These are phyloP conservation scores for Atherinomorus stipes DNA, from an alignment of 2,113 vertebrate species.

Conservation along the genomic window DNA sequence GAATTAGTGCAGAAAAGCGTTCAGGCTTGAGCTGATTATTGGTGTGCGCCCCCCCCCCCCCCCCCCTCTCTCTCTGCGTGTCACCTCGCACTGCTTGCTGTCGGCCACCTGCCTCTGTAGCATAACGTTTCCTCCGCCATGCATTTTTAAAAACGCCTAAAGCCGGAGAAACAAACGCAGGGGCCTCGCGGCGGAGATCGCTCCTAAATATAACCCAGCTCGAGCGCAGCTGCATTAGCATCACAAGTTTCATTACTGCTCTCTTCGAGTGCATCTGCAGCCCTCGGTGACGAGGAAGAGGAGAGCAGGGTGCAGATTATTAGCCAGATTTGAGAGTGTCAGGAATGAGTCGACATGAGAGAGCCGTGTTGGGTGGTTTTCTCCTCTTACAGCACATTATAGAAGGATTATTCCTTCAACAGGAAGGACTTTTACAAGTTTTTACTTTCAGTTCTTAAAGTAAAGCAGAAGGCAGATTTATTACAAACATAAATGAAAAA, in stretches of 20 bases:
- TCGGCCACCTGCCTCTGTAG: constrained; percentile 62
- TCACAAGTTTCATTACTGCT: constrained; percentile 61
- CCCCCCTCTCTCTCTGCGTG: constrained; percentile 10
- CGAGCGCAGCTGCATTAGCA: constrained; percentile 67
- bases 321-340: neutral
- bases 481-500: too few relatives aligned
- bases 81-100: constrained; percentile 49
- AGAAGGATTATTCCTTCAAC: too few relatives aligned
- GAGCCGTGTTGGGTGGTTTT: too few relatives aligned
- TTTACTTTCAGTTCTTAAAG: too few relatives aligned
- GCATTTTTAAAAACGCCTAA: constrained; percentile 65
- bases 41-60: constrained; percentile 28
- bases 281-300: neutral
- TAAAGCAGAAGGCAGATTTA: too few relatives aligned
- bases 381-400: too few relatives aligned
- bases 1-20: constrained; percentile 72
- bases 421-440: too few relatives aligned
- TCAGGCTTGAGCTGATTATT: constrained; percentile 65
- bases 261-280: constrained; percentile 41
- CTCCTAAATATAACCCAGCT: constrained; percentile 71
- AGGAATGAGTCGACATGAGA: too few relatives aligned
- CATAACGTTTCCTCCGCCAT: constrained; percentile 54
- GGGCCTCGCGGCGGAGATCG: constrained; percentile 55
- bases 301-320: too few relatives aligned
- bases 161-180: constrained; percentile 55